Evolutionary conservation across 1,140 invertebrate genomes (phyloP).

Genomic region (Pseudobourletiella spinata): DNA sequence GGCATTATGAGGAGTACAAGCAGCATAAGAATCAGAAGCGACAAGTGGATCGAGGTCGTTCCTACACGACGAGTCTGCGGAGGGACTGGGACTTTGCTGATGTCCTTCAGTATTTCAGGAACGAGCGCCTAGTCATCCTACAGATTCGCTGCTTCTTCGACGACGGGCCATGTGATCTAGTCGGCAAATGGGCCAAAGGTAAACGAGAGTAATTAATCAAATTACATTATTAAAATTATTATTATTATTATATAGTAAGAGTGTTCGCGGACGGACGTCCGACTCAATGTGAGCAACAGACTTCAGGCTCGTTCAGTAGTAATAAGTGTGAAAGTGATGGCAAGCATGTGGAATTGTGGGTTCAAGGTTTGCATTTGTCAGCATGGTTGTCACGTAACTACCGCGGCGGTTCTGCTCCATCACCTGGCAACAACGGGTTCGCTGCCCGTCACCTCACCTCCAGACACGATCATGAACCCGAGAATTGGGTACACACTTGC

Average conservation of each 20-base stretch:
- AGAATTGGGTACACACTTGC: too few relatives aligned
- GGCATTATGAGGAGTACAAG: conserved; percentile 4
- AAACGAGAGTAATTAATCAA: conserved; percentile 38
- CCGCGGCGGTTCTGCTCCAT: too few relatives aligned
- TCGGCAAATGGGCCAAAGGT: conserved; percentile 28
- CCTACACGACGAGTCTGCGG: conserved; percentile 9
- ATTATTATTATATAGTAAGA: conserved; percentile 53
- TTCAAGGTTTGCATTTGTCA: too few relatives aligned
- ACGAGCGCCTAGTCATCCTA: conserved; percentile 22
- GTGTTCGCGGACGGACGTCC: conserved; percentile 53
- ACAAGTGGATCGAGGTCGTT: background rate
- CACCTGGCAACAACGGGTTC: too few relatives aligned
- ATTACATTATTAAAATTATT: conserved; percentile 15
- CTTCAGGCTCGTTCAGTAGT: too few relatives aligned
- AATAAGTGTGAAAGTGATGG: too few relatives aligned
- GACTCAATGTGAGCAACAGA: too few relatives aligned
- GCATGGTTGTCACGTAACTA: too few relatives aligned
- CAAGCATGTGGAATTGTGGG: too few relatives aligned
- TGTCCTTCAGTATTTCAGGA: conserved; percentile 26
- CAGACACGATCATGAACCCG: too few relatives aligned
- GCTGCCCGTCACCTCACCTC: too few relatives aligned
- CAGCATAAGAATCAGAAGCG: background rate
- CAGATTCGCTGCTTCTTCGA: conserved; percentile 29
- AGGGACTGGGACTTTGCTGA: conserved; percentile 25
- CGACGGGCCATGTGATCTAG: conserved; percentile 29